These are phyloP conservation scores for Rhegmatorhina hoffmannsi DNA, from an alignment of 2,113 vertebrate genomes.

Conservation along the genomic window DNA sequence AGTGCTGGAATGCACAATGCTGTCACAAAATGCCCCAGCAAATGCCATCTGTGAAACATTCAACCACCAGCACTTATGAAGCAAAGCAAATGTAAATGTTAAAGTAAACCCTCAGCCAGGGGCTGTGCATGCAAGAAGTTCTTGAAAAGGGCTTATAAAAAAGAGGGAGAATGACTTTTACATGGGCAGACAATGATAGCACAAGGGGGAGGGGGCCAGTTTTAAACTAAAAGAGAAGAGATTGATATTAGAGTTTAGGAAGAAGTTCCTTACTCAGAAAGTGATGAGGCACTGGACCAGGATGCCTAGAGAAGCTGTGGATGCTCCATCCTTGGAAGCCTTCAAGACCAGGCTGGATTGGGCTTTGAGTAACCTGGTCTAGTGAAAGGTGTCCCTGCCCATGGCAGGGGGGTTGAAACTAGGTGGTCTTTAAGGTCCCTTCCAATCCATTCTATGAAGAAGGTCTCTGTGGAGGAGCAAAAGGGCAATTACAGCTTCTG, in stretches of 20 bases:
- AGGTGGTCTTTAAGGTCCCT: neutral
- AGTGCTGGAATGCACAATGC: rapidly evolving
- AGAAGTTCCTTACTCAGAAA: neutral
- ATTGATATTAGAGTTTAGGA: neutral
- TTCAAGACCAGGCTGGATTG: neutral
- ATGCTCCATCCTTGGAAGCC: neutral
- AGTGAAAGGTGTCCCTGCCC: neutral
- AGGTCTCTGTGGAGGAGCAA: neutral
- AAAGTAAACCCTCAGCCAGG: neutral
- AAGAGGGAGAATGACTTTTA: neutral
- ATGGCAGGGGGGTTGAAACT: neutral
- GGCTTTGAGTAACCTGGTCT: neutral
- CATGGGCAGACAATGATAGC: neutral
- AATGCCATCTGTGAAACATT: neutral
- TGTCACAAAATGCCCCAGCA: neutral
- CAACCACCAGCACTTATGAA: neutral
- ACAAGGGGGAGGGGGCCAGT: too few relatives aligned
- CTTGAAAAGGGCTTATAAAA: neutral
- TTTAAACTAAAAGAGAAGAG: neutral
- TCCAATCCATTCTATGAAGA: rapidly evolving
- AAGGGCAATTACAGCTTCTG: neutral
- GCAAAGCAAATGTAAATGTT: neutral
- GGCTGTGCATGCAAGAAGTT: neutral
- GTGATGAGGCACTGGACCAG: neutral
- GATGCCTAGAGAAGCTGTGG: neutral